Evolutionary conservation across 2,888 invertebrate species (phyloP).

Genomic region (Latrodectus hesperus): DNA sequence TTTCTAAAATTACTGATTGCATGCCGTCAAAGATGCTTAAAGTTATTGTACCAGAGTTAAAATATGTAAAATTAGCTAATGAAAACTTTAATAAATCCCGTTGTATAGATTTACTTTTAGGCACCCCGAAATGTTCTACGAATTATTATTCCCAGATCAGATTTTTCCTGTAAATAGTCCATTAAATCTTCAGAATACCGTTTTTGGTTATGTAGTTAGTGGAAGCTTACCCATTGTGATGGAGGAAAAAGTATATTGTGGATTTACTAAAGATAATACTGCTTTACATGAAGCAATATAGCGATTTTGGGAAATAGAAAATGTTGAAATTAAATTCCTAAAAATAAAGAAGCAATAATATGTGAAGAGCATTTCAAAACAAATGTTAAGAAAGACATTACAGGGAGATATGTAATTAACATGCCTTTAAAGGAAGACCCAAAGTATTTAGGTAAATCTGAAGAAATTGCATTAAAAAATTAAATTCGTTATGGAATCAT

Average conservation of each 20-base stretch:
- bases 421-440: neutral
- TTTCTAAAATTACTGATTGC: neutral
- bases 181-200: neutral
- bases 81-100: neutral
- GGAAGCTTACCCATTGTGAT: neutral
- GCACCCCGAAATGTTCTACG: neutral
- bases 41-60: no score
- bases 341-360: conserved; percentile 1
- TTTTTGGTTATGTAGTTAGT: conserved; percentile 2
- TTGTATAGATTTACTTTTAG: neutral
- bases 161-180: neutral
- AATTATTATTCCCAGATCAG: neutral
- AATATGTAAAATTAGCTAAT: neutral
- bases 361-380: neutral
- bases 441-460: neutral
- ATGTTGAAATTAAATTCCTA: neutral
- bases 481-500: neutral
- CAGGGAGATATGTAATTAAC: neutral
- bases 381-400: neutral
- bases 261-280: neutral
- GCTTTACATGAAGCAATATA: neutral
- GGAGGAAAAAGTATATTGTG: neutral
- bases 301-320: neutral
- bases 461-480: conserved; percentile 7
- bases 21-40: no score